Percentiles rank a stretch among this genome's conserved stretches.
These are phyloP conservation scores for Ichneumoninae sp. DNA, from an alignment of 2,888 invertebrate species.

Conservation along the genomic window DNA sequence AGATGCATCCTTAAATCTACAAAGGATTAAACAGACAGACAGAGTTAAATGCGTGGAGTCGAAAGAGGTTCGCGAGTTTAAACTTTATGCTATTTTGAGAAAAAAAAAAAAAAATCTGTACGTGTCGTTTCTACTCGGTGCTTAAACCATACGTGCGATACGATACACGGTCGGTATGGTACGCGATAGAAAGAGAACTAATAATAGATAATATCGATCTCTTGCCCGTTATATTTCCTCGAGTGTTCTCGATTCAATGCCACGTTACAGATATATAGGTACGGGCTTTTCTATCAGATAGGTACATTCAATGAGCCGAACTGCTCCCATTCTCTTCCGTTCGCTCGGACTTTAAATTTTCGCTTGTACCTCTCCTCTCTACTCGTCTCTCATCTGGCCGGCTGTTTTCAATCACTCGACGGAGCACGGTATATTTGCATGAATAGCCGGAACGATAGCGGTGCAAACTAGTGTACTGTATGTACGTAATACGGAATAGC, in stretches of 20 bases:
- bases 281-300: not conserved
- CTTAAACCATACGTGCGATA: not conserved
- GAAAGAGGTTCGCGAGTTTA: not conserved
- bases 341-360: conserved; percentile 20
- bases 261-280: not conserved
- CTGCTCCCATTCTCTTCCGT: conserved; percentile 12
- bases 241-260: conserved; percentile 24
- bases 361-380: conserved; percentile 10
- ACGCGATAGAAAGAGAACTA: conserved; percentile 28
- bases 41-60: not conserved
- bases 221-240: conserved; percentile 22
- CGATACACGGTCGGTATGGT: conserved; percentile 3
- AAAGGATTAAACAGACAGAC: not conserved
- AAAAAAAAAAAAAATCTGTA: not conserved
- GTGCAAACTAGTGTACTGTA: conserved; percentile 18
- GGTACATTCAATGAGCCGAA: conserved; percentile 16
- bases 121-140: not conserved
- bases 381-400: conserved; percentile 41
- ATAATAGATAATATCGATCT: conserved; percentile 41
- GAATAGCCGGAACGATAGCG: conserved; percentile 30
- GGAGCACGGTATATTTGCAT: conserved; percentile 46
- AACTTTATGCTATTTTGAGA: not conserved
- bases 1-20: not conserved
- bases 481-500: not conserved
- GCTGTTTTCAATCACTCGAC: conserved; percentile 59